phyloP scores from a whole-genome alignment of 2,888 invertebrate genomes.

The Sphinx pinastri region DNA sequence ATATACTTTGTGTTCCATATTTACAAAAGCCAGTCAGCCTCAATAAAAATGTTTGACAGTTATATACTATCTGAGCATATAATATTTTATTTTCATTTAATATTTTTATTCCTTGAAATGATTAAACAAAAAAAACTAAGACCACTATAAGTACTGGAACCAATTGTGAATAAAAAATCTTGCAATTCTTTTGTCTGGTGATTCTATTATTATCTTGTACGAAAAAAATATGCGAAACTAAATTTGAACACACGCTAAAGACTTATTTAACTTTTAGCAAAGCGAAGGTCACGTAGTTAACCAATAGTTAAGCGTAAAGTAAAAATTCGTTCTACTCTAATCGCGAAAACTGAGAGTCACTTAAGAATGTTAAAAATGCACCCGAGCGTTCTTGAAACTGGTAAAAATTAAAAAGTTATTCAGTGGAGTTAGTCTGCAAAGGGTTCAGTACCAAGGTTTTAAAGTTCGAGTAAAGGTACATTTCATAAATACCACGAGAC shows the following conservation, averaged over 20 bases:
- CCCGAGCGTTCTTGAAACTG: not conserved
- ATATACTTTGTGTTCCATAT: too few species aligned
- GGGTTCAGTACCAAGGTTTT: too few species aligned
- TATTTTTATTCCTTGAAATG: too few species aligned
- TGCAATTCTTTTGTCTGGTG: not conserved
- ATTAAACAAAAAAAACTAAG: too few species aligned
- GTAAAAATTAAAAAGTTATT: too few species aligned
- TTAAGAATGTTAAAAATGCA: not conserved
- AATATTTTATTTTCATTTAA: too few species aligned
- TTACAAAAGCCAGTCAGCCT: too few species aligned
- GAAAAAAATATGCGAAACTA: slow-evolving; percentile 10
- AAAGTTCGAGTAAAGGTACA: too few species aligned
- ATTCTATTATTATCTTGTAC: not conserved
- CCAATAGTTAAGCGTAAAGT: slow-evolving; percentile 11
- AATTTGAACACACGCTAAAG: slow-evolving; percentile 10
- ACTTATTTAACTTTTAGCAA: not conserved
- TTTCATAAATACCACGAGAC: too few species aligned
- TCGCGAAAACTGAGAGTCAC: not conserved
- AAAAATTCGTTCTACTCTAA: slow-evolving; percentile 3
- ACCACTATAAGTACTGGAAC: not conserved
- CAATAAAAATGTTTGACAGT: too few species aligned
- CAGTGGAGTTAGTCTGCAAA: too few species aligned
- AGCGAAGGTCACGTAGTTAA: slow-evolving; percentile 7
- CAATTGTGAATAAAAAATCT: not conserved
- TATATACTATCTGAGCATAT: too few species aligned